Evolutionary conservation across 1,140 invertebrate genomes (phyloP), one percentile per base, ranked within the genome.

Genomic region (Aphelenchoides avenae): DNA sequence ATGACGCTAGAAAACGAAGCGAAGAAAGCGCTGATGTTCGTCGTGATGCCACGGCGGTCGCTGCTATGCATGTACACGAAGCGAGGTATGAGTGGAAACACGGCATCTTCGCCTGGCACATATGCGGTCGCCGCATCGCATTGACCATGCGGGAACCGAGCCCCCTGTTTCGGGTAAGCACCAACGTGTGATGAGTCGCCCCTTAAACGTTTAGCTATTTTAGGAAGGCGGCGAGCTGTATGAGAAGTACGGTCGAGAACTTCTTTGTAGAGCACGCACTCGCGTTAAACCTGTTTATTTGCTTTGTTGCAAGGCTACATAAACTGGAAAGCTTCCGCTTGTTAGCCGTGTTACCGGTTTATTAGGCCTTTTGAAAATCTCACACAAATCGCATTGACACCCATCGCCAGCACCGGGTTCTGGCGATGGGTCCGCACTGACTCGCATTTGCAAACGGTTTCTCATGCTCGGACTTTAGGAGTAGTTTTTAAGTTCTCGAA

Each of bases 31-130:
- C 65, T 89, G 48, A 80, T 93, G 5, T 84, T 87, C 66, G 84
- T 97, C 59, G 87, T 87, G 3, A 87, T 97, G 85, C 87, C 87
- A 30, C 83, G 80, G 33, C 81, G 86, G 59, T 96, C 91, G 0
- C 80, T 98, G 11, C 82, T 94, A 49, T 83, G 95, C 29, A 80
- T 98, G 40, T 87, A 85, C 79, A 88, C 30, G 81, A 85, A 49
- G 84, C 89, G 15, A 82, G 92, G 53, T 71, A 66, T 42, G 39
- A 64, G 13, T 75, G 74, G 74, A 73, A 58, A 9, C 72, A 75
- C 40, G 74, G 71, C 26, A 73, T 75, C 31, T 61, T 75, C 27
- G 29, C 68, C 6, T 46, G 56, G 34, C 72, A 75, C 36, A 73
- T 75, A 27, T 22, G 33, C 6, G 57, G 50, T 5, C 40, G 72